Conservation (phyloP, 2,888 invertebrate genomes). For the Itoplectis maculator region DNA sequence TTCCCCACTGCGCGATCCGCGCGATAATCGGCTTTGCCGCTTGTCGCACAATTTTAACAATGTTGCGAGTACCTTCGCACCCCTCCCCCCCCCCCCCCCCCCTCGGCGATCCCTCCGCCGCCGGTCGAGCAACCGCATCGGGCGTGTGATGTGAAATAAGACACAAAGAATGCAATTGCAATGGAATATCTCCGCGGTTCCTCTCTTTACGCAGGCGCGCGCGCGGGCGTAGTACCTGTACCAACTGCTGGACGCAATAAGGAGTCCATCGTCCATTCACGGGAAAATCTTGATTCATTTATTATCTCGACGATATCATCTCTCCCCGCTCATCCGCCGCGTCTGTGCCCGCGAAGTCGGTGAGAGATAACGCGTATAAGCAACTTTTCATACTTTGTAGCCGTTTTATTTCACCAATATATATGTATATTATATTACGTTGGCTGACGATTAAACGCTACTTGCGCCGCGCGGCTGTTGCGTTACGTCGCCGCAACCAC, state of each 20-base stretch:
- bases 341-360: neutral
- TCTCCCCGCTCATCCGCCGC: slow-evolving; percentile 39
- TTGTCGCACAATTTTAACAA: slow-evolving; percentile 54
- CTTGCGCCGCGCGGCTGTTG: neutral
- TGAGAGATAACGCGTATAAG: slow-evolving; percentile 31
- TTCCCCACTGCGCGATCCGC: slow-evolving; percentile 29
- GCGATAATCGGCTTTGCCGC: slow-evolving; percentile 49
- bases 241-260: slow-evolving; percentile 35
- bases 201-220: neutral
- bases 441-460: slow-evolving; percentile 33
- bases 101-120: neutral
- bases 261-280: slow-evolving; percentile 59
- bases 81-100: too few relatives aligned
- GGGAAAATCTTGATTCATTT: slow-evolving; percentile 58
- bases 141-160: slow-evolving; percentile 34
- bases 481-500: slow-evolving; percentile 2
- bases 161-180: slow-evolving; percentile 36
- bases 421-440: too few relatives aligned
- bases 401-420: slow-evolving; percentile 36
- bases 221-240: too few relatives aligned
- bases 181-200: slow-evolving; percentile 11
- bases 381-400: slow-evolving; percentile 42
- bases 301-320: slow-evolving; percentile 60
- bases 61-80: slow-evolving; percentile 8
- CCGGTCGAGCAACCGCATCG: too few relatives aligned